Evolutionary conservation across 37 sponge, comb jelly and placozoan species (phyloP), one percentile per base, ranked within the genome.

Genomic region (Geodia barretti): DNA sequence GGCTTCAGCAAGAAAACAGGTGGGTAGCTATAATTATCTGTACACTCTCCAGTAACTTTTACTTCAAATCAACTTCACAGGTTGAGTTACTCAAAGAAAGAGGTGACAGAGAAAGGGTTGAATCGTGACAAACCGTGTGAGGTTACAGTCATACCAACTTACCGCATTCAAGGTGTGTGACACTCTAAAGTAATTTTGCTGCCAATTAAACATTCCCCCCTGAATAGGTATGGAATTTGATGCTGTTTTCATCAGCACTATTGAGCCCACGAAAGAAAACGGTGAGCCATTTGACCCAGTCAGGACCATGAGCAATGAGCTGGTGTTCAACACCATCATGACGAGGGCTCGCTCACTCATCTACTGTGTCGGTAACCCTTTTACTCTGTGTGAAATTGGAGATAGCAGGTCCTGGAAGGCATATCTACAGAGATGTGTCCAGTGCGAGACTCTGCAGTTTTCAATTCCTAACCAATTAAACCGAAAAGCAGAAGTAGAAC

Each of bases 301-400:
- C 0, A 77, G 64, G 62, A 88, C 74, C 47, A 33, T 83, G n/a
- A 82, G 89, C 60, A 68, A 83, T 41, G 65, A 74, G 25, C 82
- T 82, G 31, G 89, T 88, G 29, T 88, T 88, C 68, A 88, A 82
- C 63, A 88, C 89, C 30, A 60, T 78, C 38, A 63, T 88, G 1
- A 87, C 88, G 30, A 39, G 88, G 25, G 77, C 88, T 26, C 58
- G 41, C 14, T 87, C 83, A 25, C 75, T 88, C 21, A 68, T 88
- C 9, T 64, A 64, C 1, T 77, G 60, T 63, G 40, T 71, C 39
- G 89, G 89, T 14, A 88, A 88, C 61, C 89, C 89, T 35, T 88
- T 88, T 54, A 74, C 64, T 0, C 73, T 88, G 23, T 20, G 25
- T 0, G 21, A 69, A 0, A 70, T 77, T 60, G 74, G 63, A 1